Evolutionary conservation across 2,113 vertebrate genomes (phyloP), one percentile per base, ranked within the genome.

Genomic region (Dunckerocampus dactyliophorus): DNA sequence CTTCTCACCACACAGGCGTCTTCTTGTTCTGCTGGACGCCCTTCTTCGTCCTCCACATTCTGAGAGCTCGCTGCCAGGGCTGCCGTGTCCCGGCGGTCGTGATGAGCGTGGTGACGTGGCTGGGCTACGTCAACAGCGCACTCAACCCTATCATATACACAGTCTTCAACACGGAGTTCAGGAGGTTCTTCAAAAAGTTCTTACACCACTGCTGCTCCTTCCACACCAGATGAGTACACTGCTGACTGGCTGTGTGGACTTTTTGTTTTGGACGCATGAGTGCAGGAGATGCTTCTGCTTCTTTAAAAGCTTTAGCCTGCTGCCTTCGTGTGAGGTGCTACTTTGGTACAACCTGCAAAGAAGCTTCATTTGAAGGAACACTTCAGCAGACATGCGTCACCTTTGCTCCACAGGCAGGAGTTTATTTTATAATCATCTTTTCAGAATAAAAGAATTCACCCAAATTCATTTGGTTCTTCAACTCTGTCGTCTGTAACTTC

Each of bases 1-100:
- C 15, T 47, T 11, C 28, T 63, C 11, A 19, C 54, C 16, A 21
- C 9, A 3, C 83, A 98, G 95, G 95, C 77, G 91, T 84, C 79
- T 98, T 98, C 84, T 90, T 99, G 80, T 88, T 97, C 75, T 99
- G 96, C 89, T 98, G 96, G 95, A 98, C 95, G 0, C 95, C 96
- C 0, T 98, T 98, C 86, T 98, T 97, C 24, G 94, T 96, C 67
- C 94, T 98, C 3, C 95, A 98, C 89, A 92, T 92, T 4, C 88
- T 93, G 52, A 85, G 92, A 47, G 95, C 91, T 1, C 87, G 93
- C 55, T 98, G 96, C 47, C 85, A 84, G 7, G 74, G 90, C 62
- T 98, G 96, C 69, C 6, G 82, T 20, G 75, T 96, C 51, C 90
- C 95, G 0, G 76, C 89, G 0, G 82, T 83, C 31, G 88, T 95